phyloP scores from a whole-genome alignment of 2,797 vertebrate species.

The Eulemur mongoz region DNA sequence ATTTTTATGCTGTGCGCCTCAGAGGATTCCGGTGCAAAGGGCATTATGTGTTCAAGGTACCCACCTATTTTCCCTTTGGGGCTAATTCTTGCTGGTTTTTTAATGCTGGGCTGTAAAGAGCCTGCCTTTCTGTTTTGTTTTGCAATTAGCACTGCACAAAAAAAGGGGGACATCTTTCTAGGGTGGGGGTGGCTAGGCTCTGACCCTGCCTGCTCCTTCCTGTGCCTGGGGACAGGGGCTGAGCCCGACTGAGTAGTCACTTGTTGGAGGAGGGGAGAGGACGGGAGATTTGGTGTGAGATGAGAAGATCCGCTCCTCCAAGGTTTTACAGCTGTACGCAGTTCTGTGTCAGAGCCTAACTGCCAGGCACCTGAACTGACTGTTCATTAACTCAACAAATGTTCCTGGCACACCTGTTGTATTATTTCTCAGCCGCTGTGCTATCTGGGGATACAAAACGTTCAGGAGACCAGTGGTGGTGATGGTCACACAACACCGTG shows the following conservation, averaged over 20 bases:
- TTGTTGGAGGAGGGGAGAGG: neutral
- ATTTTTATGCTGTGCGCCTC: neutral
- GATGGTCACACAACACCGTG: neutral
- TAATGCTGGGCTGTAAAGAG: neutral
- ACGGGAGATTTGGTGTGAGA: too few species aligned
- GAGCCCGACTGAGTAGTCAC: neutral
- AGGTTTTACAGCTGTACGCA: neutral
- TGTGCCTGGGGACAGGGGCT: neutral
- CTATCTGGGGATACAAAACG: neutral
- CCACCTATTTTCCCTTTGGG: neutral
- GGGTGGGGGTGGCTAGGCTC: neutral
- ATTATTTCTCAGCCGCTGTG: neutral
- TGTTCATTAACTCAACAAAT: neutral
- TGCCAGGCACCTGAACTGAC: neutral
- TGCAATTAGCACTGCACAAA: neutral
- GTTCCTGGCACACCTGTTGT: neutral
- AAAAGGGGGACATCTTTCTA: neutral
- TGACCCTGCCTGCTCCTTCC: neutral
- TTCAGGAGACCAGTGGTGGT: neutral
- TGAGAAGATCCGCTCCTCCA: neutral
- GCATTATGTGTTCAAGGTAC: neutral
- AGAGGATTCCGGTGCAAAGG: neutral
- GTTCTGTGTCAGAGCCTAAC: neutral
- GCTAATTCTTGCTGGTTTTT: conserved; percentile 29
- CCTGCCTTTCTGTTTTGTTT: neutral